Evolutionary conservation across 2,888 invertebrate genomes (phyloP), one percentile per base, ranked within the genome.

Genomic region (Brenthis daphne): DNA sequence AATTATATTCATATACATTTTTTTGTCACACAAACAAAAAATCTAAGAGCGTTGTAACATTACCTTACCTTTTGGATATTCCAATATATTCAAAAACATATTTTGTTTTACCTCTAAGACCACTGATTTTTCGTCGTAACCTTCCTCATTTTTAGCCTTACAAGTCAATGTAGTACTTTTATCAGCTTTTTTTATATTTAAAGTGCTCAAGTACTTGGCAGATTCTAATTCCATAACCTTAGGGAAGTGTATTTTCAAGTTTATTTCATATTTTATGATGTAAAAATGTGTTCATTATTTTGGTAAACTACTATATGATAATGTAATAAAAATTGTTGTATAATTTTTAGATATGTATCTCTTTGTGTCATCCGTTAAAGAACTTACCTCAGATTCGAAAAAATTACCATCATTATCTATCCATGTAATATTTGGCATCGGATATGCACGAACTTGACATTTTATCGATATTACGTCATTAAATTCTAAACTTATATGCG

Each of bases 381-480:
- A 11, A 2, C 60, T 37, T 67, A 70, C 75, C 67, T 57, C 66
- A 14, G 65, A 61, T 5, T 37, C 33, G 29, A 70, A 33, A 3
- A 24, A 20, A 6, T 16, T 24, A 20, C 69, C 71, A 5, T 43
- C 33, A 13, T 55, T 57, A 60, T 73, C 68, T 55, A 64, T 37
- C 75, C 75, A 75, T 64, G 12, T 54, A 47, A 73, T 70, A 12
- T 69, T 56, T 11, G 75, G 73, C 64, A 58, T 50, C 13, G 75
- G 74, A n/a, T 53, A 64, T 33, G 70, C 74, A 29, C 37, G 43
- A 24, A 73, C 57, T 43, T 43, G 64, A 63, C 75, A 75, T 37
- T 71, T 70, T 47, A 75, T 29, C 12, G 67, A 50, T 48, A 73
- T 14, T 11, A 60, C 13, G 3, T 58, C 24, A 50, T 68, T 68